Evolutionary conservation across 2,888 invertebrate species (phyloP).

Genomic region (Dryadula phaetusa): DNA sequence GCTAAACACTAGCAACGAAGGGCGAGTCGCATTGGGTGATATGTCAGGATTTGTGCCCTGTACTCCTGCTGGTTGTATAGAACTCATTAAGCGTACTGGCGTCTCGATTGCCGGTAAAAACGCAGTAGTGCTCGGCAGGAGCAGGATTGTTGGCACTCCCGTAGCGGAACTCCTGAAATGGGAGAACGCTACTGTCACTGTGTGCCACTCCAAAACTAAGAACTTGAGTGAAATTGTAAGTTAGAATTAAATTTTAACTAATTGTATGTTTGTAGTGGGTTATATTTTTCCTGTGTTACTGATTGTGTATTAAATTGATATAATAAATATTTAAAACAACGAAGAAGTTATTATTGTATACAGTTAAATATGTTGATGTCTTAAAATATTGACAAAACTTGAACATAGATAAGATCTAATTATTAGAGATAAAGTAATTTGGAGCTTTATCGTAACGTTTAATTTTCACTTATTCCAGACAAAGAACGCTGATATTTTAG

Average conservation of each 20-base stretch:
- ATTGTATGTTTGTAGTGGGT: neutral
- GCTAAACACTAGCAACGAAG: slow-evolving; percentile 96
- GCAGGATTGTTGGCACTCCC: slow-evolving; percentile 99
- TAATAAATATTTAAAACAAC: neutral
- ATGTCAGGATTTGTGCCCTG: slow-evolving; percentile 96
- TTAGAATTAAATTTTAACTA: slow-evolving; percentile 30
- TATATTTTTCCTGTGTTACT: neutral
- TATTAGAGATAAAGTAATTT: neutral
- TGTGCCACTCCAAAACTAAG: slow-evolving; percentile 97
- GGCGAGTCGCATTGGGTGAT: slow-evolving; percentile 95
- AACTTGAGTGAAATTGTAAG: slow-evolving; percentile 90
- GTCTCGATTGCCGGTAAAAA: slow-evolving; percentile 90
- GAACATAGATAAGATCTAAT: slow-evolving; percentile 6
- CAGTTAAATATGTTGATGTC: neutral
- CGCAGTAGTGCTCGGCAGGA: slow-evolving; percentile 97
- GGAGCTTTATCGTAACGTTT: neutral
- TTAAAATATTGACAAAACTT: neutral
- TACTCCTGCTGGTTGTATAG: slow-evolving; percentile 97
- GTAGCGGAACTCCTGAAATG: slow-evolving; percentile 97
- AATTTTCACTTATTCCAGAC: slow-evolving; percentile 70
- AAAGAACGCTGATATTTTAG: slow-evolving; percentile 95
- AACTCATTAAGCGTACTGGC: slow-evolving; percentile 93
- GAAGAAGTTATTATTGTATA: neutral
- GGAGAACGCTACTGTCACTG: slow-evolving; percentile 98
- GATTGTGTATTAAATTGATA: neutral